phyloP scores from a whole-genome alignment of 2,113 vertebrate genomes.

The Callipepla squamata region DNA sequence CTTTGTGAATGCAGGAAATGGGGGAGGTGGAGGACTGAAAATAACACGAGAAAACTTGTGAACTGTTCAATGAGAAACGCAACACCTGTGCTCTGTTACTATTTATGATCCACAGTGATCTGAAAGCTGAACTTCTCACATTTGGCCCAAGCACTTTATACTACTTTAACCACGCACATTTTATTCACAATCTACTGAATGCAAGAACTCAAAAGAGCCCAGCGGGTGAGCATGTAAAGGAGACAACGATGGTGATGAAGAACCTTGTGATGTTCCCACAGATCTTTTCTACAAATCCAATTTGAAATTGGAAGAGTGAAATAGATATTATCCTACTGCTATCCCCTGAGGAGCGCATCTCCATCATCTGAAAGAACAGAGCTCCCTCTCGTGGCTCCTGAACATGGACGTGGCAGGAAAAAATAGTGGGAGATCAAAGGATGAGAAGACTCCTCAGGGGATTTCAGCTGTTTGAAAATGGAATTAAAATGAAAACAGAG shows the following conservation, averaged over 20 bases:
- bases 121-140: background rate
- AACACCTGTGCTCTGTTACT: background rate
- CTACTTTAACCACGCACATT: background rate
- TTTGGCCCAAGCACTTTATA: background rate
- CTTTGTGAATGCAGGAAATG: background rate
- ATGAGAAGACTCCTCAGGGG: background rate
- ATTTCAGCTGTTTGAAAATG: background rate
- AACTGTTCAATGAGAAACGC: background rate
- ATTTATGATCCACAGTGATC: background rate
- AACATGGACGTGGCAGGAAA: background rate
- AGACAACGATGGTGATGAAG: constrained; percentile 9
- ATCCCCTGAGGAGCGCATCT: background rate
- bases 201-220: background rate
- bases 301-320: constrained; percentile 16
- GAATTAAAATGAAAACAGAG: background rate
- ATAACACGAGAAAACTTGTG: background rate
- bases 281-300: constrained; percentile 44
- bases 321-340: background rate
- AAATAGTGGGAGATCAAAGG: background rate
- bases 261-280: background rate
- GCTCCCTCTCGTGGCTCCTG: constrained; percentile 77
- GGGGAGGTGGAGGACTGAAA: background rate
- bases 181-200: background rate
- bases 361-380: constrained; percentile 54
- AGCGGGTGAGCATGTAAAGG: background rate